These are phyloP conservation scores for Mormyrus lacerda DNA, from an alignment of 2,113 vertebrate species.

Conservation along the genomic window DNA sequence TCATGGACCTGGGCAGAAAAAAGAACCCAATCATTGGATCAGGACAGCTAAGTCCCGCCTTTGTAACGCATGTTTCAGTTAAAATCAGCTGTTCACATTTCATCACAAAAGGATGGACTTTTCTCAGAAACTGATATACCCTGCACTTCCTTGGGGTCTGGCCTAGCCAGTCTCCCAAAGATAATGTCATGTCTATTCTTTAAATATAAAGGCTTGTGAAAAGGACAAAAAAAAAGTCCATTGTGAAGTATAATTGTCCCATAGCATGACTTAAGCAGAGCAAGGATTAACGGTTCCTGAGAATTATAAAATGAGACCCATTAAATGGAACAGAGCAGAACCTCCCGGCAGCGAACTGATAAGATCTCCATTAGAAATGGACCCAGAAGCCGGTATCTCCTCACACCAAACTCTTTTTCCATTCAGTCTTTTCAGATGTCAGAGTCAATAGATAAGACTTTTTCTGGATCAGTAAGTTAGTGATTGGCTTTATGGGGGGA, in stretches of 20 bases:
- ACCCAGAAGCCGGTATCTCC: slow-evolving; percentile 34
- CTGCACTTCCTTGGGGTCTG: neutral
- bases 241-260: neutral
- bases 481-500: neutral
- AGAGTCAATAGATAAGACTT: neutral
- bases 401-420: neutral
- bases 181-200: neutral
- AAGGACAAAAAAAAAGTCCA: neutral
- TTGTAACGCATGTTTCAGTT: neutral
- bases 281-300: neutral
- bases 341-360: slow-evolving; percentile 30
- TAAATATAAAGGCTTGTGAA: neutral
- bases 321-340: slow-evolving; percentile 32
- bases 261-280: neutral
- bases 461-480: neutral
- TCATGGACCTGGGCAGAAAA: too few relatives aligned
- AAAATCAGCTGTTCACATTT: neutral
- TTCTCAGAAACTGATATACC: neutral
- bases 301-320: slow-evolving; percentile 8
- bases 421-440: slow-evolving; percentile 15
- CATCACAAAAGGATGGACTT: neutral
- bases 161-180: neutral
- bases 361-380: slow-evolving; percentile 39
- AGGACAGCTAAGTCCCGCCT: neutral
- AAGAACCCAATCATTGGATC: neutral